Base-by-base conservation (phyloP, 2,797 vertebrate genomes). In the Rhinella marina region DNA sequence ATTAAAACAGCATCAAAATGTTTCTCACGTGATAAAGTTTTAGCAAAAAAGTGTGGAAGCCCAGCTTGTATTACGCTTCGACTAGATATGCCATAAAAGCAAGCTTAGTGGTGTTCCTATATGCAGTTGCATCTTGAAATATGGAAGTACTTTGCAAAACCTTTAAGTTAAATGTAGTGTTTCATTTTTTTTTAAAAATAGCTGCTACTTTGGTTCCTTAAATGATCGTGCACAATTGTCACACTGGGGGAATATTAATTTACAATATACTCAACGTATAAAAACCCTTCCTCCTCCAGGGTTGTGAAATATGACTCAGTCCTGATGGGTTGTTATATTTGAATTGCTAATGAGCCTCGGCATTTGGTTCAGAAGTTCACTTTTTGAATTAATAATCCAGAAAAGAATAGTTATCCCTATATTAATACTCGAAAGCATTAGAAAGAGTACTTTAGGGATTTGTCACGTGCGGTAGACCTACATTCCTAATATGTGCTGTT, bases 321-420 rank as follows among this genome's bases (percentile, higher is more conserved):
- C 56, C 73, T 84, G 73, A 89, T 86, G 88, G 88, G n/a, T 83
- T 82, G 59, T 57, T 59, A 17, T 83, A 89, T 89, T 89, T 86
- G 85, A 89, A 86, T 89, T 89, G 88, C 88, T 86, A 86, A 89
- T 89, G 82, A 86, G 80, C 61, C 64, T 57, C 73, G 21, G 62
- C 73, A 86, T 89, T 89, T 89, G 88, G 88, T 89, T 89, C 88
- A 89, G 80, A 89, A 89, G 88, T 89, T 89, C 88, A 89, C 52
- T 75, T 89, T 89, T 73, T 89, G 88, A 89, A 89, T 89, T 82
- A 89, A 89, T 89, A 89, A 86, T 84, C 88, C 85, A 89, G 86
- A 89, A 89, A 89, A 86, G 88, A 86, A 89, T 89, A 83, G 85
- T 89, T 83, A 89, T 86, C 85, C 85, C 61, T 73, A 73, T 82